Percentiles rank a stretch among this genome's conserved stretches.
These are phyloP conservation scores for Connochaetes taurinus DNA, from an alignment of 2,113 vertebrate genomes.

Conservation along the genomic window DNA sequence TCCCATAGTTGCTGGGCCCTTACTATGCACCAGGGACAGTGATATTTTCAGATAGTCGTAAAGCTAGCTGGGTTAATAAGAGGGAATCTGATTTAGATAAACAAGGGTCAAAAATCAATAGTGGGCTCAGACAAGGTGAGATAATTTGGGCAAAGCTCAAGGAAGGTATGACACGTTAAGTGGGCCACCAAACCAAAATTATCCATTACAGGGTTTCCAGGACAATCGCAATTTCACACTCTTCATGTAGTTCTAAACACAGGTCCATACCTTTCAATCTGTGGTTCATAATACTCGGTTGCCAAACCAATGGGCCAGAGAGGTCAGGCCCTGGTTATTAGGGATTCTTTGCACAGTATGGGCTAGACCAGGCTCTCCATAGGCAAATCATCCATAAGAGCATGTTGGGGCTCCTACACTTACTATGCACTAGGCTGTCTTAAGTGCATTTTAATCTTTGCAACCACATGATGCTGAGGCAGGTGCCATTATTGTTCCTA, in stretches of 20 bases:
- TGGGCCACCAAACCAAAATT: not conserved
- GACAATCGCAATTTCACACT: not conserved
- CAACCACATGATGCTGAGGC: not conserved
- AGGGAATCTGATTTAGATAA: not conserved
- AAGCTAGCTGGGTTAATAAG: not conserved
- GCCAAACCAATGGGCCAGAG: not conserved
- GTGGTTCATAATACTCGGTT: not conserved
- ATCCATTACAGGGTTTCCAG: not conserved
- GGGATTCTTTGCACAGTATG: not conserved
- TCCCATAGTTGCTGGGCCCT: not conserved
- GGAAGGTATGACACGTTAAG: not conserved
- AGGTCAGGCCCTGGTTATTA: not conserved
- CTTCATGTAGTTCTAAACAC: slow-evolving; percentile 13
- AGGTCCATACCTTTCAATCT: not conserved
- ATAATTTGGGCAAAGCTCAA: not conserved
- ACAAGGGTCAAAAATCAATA: not conserved
- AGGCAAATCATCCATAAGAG: not conserved
- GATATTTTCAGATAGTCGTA: not conserved
- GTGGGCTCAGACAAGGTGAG: not conserved
- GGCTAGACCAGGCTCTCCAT: not conserved
- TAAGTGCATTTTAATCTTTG: not conserved
- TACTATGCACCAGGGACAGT: not conserved
- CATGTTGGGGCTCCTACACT: not conserved
- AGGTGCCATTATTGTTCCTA: not conserved
- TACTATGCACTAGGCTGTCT: not conserved